Percentiles rank a stretch among this genome's conserved stretches.
Evolutionary conservation across 2,113 vertebrate genomes (phyloP).

Genomic region (Vanacampus margaritifer): DNA sequence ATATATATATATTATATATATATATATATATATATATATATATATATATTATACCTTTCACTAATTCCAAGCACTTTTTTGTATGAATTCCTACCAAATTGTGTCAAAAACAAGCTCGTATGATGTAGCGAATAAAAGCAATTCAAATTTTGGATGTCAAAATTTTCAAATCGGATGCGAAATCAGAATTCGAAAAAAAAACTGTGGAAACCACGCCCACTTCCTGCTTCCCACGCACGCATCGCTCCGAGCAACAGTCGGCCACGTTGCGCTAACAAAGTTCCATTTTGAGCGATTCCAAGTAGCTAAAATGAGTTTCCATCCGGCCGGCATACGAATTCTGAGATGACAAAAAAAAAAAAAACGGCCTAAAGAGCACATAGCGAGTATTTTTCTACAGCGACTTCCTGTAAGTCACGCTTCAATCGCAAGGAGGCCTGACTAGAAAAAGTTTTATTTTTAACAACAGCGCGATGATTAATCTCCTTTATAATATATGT

Average conservation of each 20-base stretch:
- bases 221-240: conserved; percentile 31
- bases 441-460: conserved; percentile 65
- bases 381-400: conserved; percentile 71
- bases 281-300: conserved; percentile 7
- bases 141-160: too few relatives aligned
- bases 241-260: conserved; percentile 67
- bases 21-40: too few relatives aligned
- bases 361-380: background rate
- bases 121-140: too few relatives aligned
- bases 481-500: conserved; percentile 32
- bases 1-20: too few relatives aligned
- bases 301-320: background rate
- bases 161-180: too few relatives aligned
- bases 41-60: too few relatives aligned
- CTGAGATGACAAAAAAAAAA: background rate
- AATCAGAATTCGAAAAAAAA: too few relatives aligned
- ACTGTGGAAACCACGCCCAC: background rate
- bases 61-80: too few relatives aligned
- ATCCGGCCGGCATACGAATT: background rate
- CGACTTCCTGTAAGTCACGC: conserved; percentile 36
- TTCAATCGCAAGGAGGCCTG: conserved; percentile 30
- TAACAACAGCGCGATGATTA: conserved; percentile 49
- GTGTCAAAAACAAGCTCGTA: too few relatives aligned
- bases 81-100: too few relatives aligned
- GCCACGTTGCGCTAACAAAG: conserved; percentile 31